These are phyloP conservation scores for Cenopis cana DNA, from an alignment of 2,888 invertebrate genomes.

Conservation along the genomic window DNA sequence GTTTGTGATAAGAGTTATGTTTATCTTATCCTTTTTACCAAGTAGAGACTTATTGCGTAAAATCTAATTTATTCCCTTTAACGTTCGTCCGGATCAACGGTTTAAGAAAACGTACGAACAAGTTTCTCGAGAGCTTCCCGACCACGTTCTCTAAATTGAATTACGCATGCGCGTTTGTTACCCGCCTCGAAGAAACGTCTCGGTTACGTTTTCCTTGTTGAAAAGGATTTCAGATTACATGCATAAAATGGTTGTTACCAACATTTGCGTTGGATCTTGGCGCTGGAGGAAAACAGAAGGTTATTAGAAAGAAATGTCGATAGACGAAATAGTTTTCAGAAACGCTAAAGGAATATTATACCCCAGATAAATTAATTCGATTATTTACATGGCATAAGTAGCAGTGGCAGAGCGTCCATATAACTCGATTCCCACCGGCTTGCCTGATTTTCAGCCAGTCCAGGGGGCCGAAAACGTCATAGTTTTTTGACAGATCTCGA, in stretches of 20 bases:
- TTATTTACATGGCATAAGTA: background rate
- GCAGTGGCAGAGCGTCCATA: too few relatives aligned
- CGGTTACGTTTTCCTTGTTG: slow-evolving; percentile 11
- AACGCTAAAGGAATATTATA: background rate
- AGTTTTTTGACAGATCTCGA: too few relatives aligned
- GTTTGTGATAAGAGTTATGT: background rate
- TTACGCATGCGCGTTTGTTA: slow-evolving; percentile 30
- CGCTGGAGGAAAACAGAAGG: background rate
- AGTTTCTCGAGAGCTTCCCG: slow-evolving; percentile 6
- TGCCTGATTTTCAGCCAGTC: too few relatives aligned
- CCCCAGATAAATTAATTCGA: background rate
- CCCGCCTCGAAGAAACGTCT: slow-evolving; percentile 4
- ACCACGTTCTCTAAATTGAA: slow-evolving; percentile 40
- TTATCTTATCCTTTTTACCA: background rate
- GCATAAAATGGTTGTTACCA: slow-evolving; percentile 21
- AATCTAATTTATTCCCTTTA: background rate
- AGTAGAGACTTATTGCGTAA: background rate
- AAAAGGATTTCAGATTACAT: slow-evolving; percentile 21
- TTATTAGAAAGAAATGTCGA: background rate
- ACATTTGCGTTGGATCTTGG: slow-evolving; percentile 4
- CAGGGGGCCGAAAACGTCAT: too few relatives aligned
- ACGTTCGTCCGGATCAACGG: background rate
- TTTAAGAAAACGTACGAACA: slow-evolving; percentile 22
- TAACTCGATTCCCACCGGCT: too few relatives aligned
- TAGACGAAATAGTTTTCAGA: background rate